Evolutionary conservation across 1,140 invertebrate genomes (phyloP), one percentile per base, ranked within the genome.

Genomic region (Planococcus citri): DNA sequence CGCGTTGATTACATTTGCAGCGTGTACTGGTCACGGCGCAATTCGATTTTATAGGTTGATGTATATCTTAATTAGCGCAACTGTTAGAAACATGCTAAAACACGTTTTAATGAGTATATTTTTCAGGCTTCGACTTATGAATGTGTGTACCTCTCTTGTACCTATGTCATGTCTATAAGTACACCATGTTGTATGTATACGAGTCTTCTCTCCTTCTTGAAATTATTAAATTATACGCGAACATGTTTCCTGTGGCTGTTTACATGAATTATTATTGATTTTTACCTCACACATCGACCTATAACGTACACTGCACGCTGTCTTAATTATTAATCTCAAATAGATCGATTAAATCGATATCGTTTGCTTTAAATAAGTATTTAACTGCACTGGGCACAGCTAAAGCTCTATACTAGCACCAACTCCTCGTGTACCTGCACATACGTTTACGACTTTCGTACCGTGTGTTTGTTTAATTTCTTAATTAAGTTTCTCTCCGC

Each of bases 61-160:
- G 41, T 51, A 51, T 51, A 51, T 51, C 41, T 51, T 51, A 51
- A 51, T 51, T 51, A 51, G 41, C 41, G 41, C 41, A 51, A 51
- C 41, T 51, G 41, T 51, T 51, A 51, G 41, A n/a, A 51, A 51
- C n/a, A 51, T 20, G 17, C 6, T 20, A 20, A 51, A 51, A 51
- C 41, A 51, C 41, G 41, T 51, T 51, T 51, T 51, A 51, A 51
- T 51, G 41, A 51, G n/a, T 20, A 51, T 51, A 6, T 33, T 33
- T 33, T n/a, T 51, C 41, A 9, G 6, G 41, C 14, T 51, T n/a
- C 41, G 10, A 17, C n/a, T n/a, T n/a, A n/a, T n/a, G n/a, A n/a
- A n/a, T n/a, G n/a, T n/a, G n/a, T n/a, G n/a, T n/a, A n/a, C n/a
- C n/a, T n/a, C n/a, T n/a, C n/a, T n/a, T n/a, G n/a, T n/a, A n/a